These are phyloP conservation scores for Odontamblyopus rebecca DNA, from an alignment of 2,797 vertebrate genomes.

Conservation along the genomic window DNA sequence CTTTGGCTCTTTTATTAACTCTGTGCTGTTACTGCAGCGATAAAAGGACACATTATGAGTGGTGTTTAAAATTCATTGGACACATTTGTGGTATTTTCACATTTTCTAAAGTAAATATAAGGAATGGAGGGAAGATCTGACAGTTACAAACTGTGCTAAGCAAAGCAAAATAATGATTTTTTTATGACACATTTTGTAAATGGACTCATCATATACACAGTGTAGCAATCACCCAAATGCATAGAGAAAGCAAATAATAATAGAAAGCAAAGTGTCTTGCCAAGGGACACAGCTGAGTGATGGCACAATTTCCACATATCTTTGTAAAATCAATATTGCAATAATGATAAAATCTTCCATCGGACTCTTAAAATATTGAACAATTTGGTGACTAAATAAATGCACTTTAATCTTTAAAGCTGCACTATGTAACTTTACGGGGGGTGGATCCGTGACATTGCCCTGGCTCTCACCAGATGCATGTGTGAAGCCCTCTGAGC, in stretches of 20 bases:
- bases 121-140: no score
- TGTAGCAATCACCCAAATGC: not conserved
- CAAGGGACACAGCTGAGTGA: not conserved
- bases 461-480: no score
- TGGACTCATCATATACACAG: no score
- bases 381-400: not conserved
- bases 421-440: not conserved
- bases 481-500: no score
- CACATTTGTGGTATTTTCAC: not conserved
- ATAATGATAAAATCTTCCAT: not conserved
- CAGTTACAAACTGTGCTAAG: no score
- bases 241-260: not conserved
- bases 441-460: no score
- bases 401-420: not conserved
- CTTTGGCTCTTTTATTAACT: not conserved
- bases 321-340: not conserved
- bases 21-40: not conserved
- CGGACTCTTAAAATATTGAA: not conserved
- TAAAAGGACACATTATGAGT: no score
- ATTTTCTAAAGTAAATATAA: slow-evolving; percentile 2
- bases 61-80: not conserved
- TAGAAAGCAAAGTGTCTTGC: not conserved
- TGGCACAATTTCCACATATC: not conserved
- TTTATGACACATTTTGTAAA: no score
- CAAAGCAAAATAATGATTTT: no score